These are phyloP conservation scores for Pseudochaenichthys georgianus DNA, from an alignment of 2,797 vertebrate genomes.

Conservation along the genomic window DNA sequence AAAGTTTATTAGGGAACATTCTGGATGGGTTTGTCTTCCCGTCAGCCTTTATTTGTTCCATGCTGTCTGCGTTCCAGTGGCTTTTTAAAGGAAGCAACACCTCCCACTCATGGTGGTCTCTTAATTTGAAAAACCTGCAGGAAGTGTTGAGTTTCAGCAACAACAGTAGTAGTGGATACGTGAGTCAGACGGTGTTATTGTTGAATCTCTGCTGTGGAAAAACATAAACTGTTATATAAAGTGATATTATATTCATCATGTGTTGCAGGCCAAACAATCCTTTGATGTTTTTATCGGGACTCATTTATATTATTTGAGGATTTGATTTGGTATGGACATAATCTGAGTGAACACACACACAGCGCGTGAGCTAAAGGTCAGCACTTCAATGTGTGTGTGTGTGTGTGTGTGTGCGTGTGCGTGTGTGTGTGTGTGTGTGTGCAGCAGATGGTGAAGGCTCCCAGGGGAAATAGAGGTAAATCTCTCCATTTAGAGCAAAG, in stretches of 20 bases:
- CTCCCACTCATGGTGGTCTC: not conserved
- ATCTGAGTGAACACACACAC: not conserved
- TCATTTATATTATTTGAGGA: not conserved
- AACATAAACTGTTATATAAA: not conserved
- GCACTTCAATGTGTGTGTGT: too few species aligned
- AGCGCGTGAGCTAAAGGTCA: too few species aligned
- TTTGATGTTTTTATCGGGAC: not conserved
- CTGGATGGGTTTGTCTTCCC: not conserved
- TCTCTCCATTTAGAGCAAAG: conserved; percentile 69
- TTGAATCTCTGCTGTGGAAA: not conserved
- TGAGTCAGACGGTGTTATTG: not conserved
- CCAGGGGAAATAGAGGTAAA: conserved; percentile 71
- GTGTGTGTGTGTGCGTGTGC: not conserved
- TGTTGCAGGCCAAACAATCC: not conserved
- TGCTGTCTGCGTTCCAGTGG: too few species aligned
- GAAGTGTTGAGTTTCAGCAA: not conserved
- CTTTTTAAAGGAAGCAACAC: not conserved
- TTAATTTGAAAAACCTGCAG: not conserved
- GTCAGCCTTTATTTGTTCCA: not conserved
- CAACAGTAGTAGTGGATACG: not conserved
- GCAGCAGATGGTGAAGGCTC: conserved; percentile 65
- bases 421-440: conserved; percentile 34
- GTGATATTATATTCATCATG: not conserved
- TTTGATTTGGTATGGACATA: not conserved
- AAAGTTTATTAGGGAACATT: not conserved